Percentiles rank a stretch among this genome's conserved stretches.
Conservation (phyloP, 2,797 vertebrate genomes). For the Gobio occitaniae region DNA sequence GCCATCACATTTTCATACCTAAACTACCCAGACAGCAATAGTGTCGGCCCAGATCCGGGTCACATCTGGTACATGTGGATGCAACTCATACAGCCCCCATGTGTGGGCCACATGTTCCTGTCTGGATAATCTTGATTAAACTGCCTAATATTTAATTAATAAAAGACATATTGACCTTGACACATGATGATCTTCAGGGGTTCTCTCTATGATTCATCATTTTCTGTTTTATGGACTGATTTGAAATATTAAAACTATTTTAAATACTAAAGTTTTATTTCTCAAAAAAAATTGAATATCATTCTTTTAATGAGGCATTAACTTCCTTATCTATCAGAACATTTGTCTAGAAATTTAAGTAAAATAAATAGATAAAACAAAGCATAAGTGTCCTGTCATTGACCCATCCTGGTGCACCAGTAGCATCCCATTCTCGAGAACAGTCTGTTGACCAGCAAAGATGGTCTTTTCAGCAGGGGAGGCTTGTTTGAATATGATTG, state of each 20-base stretch:
- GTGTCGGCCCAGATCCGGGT: too few relatives aligned
- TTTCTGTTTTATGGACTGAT: background rate
- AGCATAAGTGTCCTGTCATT: background rate
- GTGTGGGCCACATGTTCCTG: too few relatives aligned
- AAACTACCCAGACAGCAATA: background rate
- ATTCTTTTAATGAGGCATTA: background rate
- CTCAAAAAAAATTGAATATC: background rate
- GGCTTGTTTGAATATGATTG: constrained; percentile 37
- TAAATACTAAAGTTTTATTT: too few relatives aligned
- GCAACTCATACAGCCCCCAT: too few relatives aligned
- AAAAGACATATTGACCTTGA: background rate
- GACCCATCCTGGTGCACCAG: background rate
- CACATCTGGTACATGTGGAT: too few relatives aligned
- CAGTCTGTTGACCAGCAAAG: constrained; percentile 11
- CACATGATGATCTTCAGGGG: background rate
- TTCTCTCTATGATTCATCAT: background rate
- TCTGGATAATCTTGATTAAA: background rate
- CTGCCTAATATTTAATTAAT: background rate
- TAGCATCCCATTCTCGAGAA: background rate
- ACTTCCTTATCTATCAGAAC: background rate
- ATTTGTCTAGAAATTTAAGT: background rate
- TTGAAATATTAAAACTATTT: too few relatives aligned
- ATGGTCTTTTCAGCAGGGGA: constrained; percentile 5
- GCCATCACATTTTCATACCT: background rate
- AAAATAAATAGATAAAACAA: background rate